Evolutionary conservation across 2,888 invertebrate genomes (phyloP).

Genomic region (Hirtodrosophila duncani): DNA sequence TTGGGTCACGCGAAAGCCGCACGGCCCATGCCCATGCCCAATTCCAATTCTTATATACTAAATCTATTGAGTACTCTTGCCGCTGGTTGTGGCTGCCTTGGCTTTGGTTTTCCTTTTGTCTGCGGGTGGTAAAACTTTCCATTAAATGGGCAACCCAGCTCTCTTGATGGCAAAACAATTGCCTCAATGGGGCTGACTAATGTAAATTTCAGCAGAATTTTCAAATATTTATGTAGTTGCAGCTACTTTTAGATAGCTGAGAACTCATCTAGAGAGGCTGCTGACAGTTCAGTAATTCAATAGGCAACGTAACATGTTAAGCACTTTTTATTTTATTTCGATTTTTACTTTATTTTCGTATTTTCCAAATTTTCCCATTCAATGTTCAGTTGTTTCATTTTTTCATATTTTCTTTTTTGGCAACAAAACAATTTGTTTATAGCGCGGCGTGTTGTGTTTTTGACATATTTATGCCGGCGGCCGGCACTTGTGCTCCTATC

Average conservation of each 20-base stretch:
- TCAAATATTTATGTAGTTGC: slow-evolving; percentile 15
- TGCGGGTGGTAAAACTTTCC: slow-evolving; percentile 23
- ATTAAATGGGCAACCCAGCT: slow-evolving; percentile 21
- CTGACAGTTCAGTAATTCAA: slow-evolving; percentile 36
- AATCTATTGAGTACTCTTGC: not conserved
- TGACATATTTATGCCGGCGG: slow-evolving; percentile 71
- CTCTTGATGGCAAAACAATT: slow-evolving; percentile 24
- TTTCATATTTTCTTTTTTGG: slow-evolving; percentile 27
- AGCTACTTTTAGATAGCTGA: slow-evolving; percentile 26
- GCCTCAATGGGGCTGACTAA: slow-evolving; percentile 17
- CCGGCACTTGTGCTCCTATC: slow-evolving; percentile 36
- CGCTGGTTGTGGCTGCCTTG: not conserved
- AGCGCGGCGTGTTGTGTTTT: slow-evolving; percentile 55
- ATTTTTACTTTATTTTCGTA: slow-evolving; percentile 8
- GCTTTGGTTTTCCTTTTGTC: not conserved
- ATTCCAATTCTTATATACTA: too few relatives aligned
- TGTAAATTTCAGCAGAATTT: slow-evolving; percentile 18
- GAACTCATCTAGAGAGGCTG: too few relatives aligned
- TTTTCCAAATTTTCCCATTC: slow-evolving; percentile 18
- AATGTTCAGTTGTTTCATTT: slow-evolving; percentile 1
- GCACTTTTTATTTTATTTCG: slow-evolving; percentile 46
- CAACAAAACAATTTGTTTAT: slow-evolving; percentile 69
- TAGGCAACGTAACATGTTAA: too few relatives aligned
- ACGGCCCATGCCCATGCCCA: too few relatives aligned
- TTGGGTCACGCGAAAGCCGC: too few relatives aligned